phyloP scores from a whole-genome alignment of 2,888 invertebrate genomes.

The Temnothorax unifasciatus region DNA sequence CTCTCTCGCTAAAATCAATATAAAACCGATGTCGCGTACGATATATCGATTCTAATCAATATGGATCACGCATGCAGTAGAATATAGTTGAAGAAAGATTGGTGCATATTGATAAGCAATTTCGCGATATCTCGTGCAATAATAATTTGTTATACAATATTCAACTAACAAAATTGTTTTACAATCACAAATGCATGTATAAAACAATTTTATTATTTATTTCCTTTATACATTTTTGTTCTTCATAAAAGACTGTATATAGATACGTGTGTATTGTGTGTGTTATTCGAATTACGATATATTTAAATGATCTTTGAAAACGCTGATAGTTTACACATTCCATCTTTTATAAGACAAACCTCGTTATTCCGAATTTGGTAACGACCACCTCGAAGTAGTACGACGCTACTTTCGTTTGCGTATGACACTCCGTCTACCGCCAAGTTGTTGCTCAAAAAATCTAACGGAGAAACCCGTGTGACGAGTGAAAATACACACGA shows the following conservation, averaged over 20 bases:
- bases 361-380: constrained; percentile 61
- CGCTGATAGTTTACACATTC: not conserved
- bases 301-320: not conserved
- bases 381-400: constrained; percentile 50
- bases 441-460: constrained; percentile 45
- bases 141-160: not conserved
- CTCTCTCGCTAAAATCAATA: constrained; percentile 22
- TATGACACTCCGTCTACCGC: constrained; percentile 40
- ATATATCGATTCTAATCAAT: constrained; percentile 8
- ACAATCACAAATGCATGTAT: not conserved
- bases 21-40: too few species aligned
- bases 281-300: not conserved
- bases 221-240: not conserved
- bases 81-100: not conserved
- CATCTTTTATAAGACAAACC: not conserved
- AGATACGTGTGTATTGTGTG: not conserved
- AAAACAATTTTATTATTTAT: not conserved
- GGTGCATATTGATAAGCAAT: constrained; percentile 12
- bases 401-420: constrained; percentile 45
- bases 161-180: not conserved
- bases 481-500: constrained; percentile 26
- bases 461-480: constrained; percentile 53
- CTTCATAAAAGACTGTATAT: not conserved
- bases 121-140: not conserved
- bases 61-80: not conserved